A percentile compares a stretch with the other conserved stretches of the same genome.
These are phyloP conservation scores for Vimba vimba DNA, from an alignment of 2,113 vertebrate species.

Conservation along the genomic window DNA sequence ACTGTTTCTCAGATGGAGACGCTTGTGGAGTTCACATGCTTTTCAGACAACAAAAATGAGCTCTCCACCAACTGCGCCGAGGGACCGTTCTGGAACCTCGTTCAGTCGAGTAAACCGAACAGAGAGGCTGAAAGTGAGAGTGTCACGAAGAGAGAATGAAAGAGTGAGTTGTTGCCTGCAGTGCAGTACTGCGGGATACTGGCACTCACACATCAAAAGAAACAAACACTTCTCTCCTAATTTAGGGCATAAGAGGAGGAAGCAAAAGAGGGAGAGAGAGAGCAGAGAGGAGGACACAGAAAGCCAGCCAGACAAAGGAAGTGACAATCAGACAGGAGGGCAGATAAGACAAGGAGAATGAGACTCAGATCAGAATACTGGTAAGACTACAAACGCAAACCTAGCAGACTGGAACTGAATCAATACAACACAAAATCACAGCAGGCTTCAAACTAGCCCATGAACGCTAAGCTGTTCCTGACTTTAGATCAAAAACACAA, in stretches of 20 bases:
- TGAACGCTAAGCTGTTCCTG: neutral
- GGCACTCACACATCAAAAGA: constrained; percentile 48
- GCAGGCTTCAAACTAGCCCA: neutral
- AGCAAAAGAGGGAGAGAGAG: constrained; percentile 15
- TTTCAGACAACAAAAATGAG: constrained; percentile 27
- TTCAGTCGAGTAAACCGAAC: constrained; percentile 29
- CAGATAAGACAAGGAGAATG: constrained; percentile 26
- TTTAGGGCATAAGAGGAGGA: constrained; percentile 48
- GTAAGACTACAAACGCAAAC: constrained; percentile 14
- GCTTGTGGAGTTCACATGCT: constrained; percentile 4
- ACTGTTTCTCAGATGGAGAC: neutral
- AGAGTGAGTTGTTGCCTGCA: constrained; percentile 40
- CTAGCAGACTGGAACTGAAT: constrained; percentile 21
- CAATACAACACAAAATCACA: constrained; percentile 26
- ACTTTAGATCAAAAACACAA: constrained; percentile 6
- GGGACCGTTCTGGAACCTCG: constrained; percentile 23
- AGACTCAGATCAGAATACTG: neutral
- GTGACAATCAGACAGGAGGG: constrained; percentile 29
- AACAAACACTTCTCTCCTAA: constrained; percentile 50
- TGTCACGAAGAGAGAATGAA: constrained; percentile 30
- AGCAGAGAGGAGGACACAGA: constrained; percentile 16
- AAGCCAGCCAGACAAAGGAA: constrained; percentile 20
- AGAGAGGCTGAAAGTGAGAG: constrained; percentile 26
- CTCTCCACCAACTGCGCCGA: constrained; percentile 15
- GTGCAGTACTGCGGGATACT: constrained; percentile 43